Conservation (phyloP, 2,113 vertebrate species). For the Collichthys lucidus region DNA sequence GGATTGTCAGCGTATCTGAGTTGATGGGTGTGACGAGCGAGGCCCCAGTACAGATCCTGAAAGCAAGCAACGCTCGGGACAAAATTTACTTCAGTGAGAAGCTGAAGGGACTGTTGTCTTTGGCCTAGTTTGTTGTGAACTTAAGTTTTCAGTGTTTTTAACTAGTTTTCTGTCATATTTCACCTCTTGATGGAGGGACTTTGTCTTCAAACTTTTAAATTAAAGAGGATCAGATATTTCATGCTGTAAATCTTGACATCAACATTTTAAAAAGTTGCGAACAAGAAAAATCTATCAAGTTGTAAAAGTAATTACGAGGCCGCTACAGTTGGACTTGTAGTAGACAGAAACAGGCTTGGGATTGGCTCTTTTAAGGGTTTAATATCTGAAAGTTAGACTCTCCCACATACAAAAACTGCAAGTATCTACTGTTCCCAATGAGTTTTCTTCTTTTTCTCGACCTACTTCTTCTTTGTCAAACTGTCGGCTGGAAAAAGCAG, state of each 20-base stretch:
- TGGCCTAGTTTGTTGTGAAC: slow-evolving; percentile 55
- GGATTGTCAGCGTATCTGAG: slow-evolving; percentile 73
- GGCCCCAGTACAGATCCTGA: slow-evolving; percentile 53
- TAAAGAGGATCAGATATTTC: too few relatives aligned
- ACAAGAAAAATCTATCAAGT: too few relatives aligned
- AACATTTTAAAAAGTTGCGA: neutral
- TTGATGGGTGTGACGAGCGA: slow-evolving; percentile 73
- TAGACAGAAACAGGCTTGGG: too few relatives aligned
- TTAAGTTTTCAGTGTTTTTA: neutral
- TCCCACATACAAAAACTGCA: neutral
- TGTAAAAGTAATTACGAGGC: too few relatives aligned
- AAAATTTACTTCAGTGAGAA: slow-evolving; percentile 19
- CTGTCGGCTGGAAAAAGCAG: neutral
- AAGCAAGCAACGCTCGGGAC: slow-evolving; percentile 57
- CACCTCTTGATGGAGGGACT: neutral
- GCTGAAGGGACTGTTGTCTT: slow-evolving; percentile 16
- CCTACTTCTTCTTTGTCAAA: neutral
- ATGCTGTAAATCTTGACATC: neutral
- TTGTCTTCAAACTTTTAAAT: too few relatives aligned
- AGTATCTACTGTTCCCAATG: neutral
- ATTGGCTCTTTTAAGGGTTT: too few relatives aligned
- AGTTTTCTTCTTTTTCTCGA: neutral
- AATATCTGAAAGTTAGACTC: too few relatives aligned
- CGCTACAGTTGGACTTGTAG: too few relatives aligned
- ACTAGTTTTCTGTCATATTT: neutral